These are phyloP conservation scores for Heliconius erato DNA, from an alignment of 2,888 invertebrate genomes.

Conservation along the genomic window DNA sequence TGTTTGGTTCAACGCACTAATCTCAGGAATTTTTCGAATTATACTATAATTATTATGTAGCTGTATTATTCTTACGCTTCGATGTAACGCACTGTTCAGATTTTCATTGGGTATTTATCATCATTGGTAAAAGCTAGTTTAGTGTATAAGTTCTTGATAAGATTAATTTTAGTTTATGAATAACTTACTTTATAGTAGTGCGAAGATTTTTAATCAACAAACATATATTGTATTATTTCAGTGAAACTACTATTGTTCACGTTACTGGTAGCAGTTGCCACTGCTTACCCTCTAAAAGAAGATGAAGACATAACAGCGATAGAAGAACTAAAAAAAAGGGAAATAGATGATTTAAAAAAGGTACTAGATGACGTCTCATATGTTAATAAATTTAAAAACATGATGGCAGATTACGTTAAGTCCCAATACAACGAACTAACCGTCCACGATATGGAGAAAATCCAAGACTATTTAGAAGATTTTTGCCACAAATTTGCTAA, in stretches of 20 bases:
- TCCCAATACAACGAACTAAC: conserved; percentile 53
- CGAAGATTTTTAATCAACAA: neutral
- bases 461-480: conserved; percentile 55
- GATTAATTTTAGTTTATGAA: no score
- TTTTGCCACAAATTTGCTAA: conserved; percentile 58
- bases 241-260: conserved; percentile 38
- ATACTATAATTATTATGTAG: no score
- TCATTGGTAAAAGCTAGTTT: no score
- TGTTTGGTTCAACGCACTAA: no score
- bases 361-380: conserved; percentile 49
- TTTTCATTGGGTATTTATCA: no score
- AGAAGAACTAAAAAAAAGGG: conserved; percentile 28
- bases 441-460: conserved; percentile 49
- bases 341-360: conserved; percentile 41
- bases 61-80: no score
- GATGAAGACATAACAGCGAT: conserved; percentile 30
- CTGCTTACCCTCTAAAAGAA: conserved; percentile 41
- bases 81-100: no score
- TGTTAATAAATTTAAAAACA: conserved; percentile 55
- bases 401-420: conserved; percentile 56
- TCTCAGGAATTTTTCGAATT: no score
- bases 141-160: no score
- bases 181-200: no score
- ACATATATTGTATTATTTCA: conserved; percentile 34
- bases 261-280: conserved; percentile 26